phyloP scores from a whole-genome alignment of 2,888 invertebrate genomes.

The Cantharis nigra region DNA sequence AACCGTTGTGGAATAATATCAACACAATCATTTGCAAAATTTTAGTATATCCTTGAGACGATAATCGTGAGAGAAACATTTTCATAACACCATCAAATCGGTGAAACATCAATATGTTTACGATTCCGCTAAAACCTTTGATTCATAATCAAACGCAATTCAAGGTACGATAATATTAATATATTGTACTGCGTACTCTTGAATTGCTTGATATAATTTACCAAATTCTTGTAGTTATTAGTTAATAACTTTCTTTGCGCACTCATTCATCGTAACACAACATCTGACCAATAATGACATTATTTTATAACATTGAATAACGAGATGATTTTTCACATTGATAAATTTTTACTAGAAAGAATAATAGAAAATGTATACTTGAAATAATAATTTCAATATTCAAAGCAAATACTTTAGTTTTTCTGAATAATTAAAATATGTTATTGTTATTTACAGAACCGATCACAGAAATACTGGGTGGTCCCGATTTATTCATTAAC shows the following conservation, averaged over 20 bases:
- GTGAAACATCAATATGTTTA: not conserved
- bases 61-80: not conserved
- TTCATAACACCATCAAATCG: not conserved
- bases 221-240: not conserved
- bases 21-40: not conserved
- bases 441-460: constrained; percentile 68
- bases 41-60: not conserved
- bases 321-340: no score
- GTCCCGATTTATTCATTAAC: constrained; percentile 82
- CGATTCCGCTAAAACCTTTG: not conserved
- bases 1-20: not conserved
- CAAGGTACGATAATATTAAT: not conserved
- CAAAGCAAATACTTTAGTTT: no score
- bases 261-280: no score
- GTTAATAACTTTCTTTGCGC: no score
- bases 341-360: no score
- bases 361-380: no score
- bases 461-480: constrained; percentile 79
- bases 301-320: no score
- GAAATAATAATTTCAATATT: no score
- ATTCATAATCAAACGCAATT: not conserved
- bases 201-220: not conserved
- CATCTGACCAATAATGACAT: no score
- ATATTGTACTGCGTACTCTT: not conserved
- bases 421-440: not conserved